Base-by-base conservation (phyloP, 2,797 vertebrate genomes). In the Otolemur crassicaudatus region DNA sequence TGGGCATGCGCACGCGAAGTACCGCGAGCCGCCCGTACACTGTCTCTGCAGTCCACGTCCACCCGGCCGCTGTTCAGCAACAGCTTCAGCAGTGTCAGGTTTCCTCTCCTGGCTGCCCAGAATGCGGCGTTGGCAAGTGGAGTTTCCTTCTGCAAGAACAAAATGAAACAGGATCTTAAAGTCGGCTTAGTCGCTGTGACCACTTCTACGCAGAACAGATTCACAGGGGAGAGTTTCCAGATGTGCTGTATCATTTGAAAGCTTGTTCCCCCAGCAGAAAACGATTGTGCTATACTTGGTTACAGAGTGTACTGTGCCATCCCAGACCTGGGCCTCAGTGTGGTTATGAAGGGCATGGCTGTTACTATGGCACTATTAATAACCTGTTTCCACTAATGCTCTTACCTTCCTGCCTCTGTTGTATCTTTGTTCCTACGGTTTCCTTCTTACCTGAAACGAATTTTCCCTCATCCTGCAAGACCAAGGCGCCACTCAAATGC, bases 41-140 rank as follows among this genome's bases (percentile, higher is more conserved):
- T 99, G 99, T 99, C 99, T 99, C 99, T 99, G 99, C 99, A 99
- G 99, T 99, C 99, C 85, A 99, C 99, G 65, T 99, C 99, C 97
- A 99, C 99, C 17, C 99, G 99, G 5, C 99, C 99, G 2, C 99
- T 99, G 99, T 99, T 99, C 97, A 99, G 98, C 97, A 99, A 98
- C 98, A 99, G 99, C 98, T 99, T 99, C 97, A 99, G 99, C 27
- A 99, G 98, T 40, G 99, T 99, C 99, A 99, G 96, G 98, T 99
- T 99, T 98, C 99, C 99, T 98, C 99, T 99, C 95, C 99, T 99
- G 0, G 99, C 99, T 95, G 99, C 99, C 99, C 99, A 99, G 98
- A 99, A 99, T 12, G 99, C 99, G 60, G 99, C 99, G 67, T 99
- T 99, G 98, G 99, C 99, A 65, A 99, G 99, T 13, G 99, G 99